phyloP scores from a whole-genome alignment of 1,140 invertebrate species.

The Leguminivora glycinivorella region DNA sequence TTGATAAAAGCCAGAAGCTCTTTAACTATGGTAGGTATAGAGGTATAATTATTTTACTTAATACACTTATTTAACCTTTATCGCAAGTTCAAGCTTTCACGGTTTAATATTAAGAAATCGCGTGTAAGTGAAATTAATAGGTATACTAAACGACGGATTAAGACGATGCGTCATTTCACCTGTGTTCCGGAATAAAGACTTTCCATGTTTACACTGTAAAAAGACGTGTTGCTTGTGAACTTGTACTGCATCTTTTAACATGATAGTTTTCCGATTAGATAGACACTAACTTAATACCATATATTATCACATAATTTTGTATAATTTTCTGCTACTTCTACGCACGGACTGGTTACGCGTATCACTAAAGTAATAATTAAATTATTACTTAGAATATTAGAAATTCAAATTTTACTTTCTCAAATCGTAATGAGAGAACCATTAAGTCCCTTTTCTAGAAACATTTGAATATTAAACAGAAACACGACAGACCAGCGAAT shows the following conservation, averaged over 20 bases:
- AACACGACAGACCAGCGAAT: neutral
- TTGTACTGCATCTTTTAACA: neutral
- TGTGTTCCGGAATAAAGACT: too few species aligned
- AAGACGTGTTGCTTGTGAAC: neutral
- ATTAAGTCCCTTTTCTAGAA: neutral
- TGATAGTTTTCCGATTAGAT: neutral
- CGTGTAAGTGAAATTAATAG: too few species aligned
- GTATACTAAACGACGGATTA: too few species aligned
- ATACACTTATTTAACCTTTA: too few species aligned
- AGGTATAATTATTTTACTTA: too few species aligned
- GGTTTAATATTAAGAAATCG: too few species aligned
- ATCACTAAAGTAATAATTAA: neutral
- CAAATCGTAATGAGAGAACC: neutral
- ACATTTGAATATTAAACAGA: neutral
- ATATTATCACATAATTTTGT: neutral
- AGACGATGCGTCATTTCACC: too few species aligned
- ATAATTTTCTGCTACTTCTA: neutral
- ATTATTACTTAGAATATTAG: neutral
- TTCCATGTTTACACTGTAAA: too few species aligned
- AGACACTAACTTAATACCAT: neutral
- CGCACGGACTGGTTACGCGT: neutral
- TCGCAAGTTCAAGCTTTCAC: too few species aligned
- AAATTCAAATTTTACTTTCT: conserved; percentile 22
- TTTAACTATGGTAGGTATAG: too few species aligned
- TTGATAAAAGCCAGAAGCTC: too few species aligned